These are phyloP conservation scores for Myotis findleyi DNA, from an alignment of 2,797 vertebrate species.

Conservation along the genomic window DNA sequence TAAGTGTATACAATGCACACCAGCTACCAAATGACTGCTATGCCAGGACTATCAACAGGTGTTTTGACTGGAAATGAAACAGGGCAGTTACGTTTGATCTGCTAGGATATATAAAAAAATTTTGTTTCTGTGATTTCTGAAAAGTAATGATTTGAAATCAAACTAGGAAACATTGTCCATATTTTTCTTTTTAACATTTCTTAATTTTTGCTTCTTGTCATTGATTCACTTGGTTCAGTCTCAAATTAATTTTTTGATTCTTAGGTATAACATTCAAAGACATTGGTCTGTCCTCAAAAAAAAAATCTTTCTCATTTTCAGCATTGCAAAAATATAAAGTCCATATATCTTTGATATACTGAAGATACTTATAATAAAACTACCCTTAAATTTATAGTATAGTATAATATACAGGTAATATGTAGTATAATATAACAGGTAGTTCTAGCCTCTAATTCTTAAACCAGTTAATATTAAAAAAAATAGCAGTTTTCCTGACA, in stretches of 20 bases:
- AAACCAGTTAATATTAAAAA: background rate
- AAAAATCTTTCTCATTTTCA: background rate
- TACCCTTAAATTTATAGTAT: background rate
- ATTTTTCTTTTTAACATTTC: constrained; percentile 77
- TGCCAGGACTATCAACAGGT: background rate
- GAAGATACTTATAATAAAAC: constrained; percentile 49
- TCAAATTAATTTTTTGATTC: constrained; percentile 86
- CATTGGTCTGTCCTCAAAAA: background rate
- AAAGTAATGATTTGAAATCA: constrained; percentile 35
- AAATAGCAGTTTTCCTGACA: background rate
- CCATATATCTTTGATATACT: background rate
- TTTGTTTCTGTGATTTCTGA: constrained; percentile 28
- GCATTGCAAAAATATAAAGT: constrained; percentile 11
- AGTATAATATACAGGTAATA: background rate
- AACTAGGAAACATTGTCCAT: constrained; percentile 68
- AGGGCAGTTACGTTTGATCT: constrained; percentile 16
- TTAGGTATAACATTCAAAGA: constrained; percentile 51
- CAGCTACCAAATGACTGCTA: constrained; percentile 12
- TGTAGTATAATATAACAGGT: background rate
- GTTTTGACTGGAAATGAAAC: constrained; percentile 49
- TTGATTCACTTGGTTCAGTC: constrained; percentile 80
- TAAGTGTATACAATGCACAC: constrained; percentile 4
- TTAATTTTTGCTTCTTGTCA: constrained; percentile 72
- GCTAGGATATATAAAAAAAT: background rate
- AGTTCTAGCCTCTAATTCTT: constrained; percentile 45